Evolutionary conservation across 1,140 invertebrate genomes (phyloP), one percentile per base, ranked within the genome.

Genomic region (Drosophila funebris): DNA sequence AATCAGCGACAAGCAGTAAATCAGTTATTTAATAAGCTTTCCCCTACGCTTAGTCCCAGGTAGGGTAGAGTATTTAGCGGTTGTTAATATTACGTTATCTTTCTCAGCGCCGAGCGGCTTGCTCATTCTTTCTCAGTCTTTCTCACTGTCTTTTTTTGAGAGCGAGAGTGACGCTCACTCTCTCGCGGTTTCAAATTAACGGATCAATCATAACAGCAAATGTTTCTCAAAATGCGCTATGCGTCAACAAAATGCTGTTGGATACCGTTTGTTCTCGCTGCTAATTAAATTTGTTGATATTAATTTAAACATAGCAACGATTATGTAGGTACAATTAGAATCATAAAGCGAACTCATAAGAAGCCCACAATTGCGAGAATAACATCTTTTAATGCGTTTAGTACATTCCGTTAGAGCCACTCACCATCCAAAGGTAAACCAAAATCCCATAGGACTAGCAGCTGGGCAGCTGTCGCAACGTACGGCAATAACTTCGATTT

Each of bases 401-500:
- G 54, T 24, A 48, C 58, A 79, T 83, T 84, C 74, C 64, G 27
- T 41, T 58, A 14, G 9, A 67, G 4, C 36, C 36, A 81, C 74
- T 78, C 46, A 87, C 82, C 78, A 75, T 87, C 56, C 62, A 66
- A 61, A 67, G 44, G 18, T 43, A 50, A 72, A 73, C 20, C 62
- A 41, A 64, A 66, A 44, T 46, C 57, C 46, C 41, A 62, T 53
- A 67, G 56, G 29, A 24, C 60, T 52, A 52, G 29, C 67, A 44
- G 43, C 66, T 63, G 72, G 67, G 58, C 77, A 82, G 78, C 78
- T 82, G 78, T 53, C 54, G 29, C 60, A 53, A 80, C 73, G 81
- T 74, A 87, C 77, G 85, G 81, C 81, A 84, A 87, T 80, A 81
- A 77, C 81, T 85, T 85, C 81, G 81, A 87, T 87, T 87, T 87